Percentiles rank a stretch among this genome's conserved stretches.
Evolutionary conservation across 2,113 vertebrate genomes (phyloP).

Genomic region (Melozone crissalis): DNA sequence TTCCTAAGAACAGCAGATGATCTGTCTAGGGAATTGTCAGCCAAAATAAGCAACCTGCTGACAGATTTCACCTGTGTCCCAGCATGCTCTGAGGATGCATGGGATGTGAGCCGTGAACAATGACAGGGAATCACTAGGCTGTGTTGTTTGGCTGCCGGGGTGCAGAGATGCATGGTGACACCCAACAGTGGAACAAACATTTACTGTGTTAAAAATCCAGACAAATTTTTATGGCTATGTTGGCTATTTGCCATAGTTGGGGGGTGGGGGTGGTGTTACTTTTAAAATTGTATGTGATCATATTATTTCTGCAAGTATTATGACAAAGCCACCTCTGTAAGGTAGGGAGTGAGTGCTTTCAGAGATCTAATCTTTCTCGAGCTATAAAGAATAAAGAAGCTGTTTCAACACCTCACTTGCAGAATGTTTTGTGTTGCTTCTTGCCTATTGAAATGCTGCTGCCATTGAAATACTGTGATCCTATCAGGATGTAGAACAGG

Average conservation of each 20-base stretch:
- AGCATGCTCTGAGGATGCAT: background rate
- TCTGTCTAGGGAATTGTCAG: conserved; percentile 14
- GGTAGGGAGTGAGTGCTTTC: background rate
- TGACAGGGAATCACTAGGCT: background rate
- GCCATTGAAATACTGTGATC: background rate
- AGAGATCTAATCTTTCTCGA: conserved; percentile 18
- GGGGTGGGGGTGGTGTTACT: background rate
- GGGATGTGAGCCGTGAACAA: background rate
- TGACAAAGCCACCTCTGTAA: conserved; percentile 6
- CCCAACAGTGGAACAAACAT: background rate
- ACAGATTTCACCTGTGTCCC: conserved; percentile 3
- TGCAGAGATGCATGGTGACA: background rate
- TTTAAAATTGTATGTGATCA: background rate
- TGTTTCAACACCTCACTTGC: conserved; percentile 29
- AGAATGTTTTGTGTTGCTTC: conserved; percentile 37
- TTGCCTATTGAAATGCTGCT: conserved; percentile 36
- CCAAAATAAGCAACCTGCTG: background rate
- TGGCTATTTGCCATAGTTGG: background rate
- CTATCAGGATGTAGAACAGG: background rate
- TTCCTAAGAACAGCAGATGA: background rate
- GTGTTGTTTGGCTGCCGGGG: background rate
- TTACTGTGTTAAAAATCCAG: background rate
- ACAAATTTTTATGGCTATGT: background rate
- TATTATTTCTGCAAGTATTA: background rate
- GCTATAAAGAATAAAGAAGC: conserved; percentile 45